phyloP scores from a whole-genome alignment of 1,140 invertebrate species.

The Achatina immaculata region DNA sequence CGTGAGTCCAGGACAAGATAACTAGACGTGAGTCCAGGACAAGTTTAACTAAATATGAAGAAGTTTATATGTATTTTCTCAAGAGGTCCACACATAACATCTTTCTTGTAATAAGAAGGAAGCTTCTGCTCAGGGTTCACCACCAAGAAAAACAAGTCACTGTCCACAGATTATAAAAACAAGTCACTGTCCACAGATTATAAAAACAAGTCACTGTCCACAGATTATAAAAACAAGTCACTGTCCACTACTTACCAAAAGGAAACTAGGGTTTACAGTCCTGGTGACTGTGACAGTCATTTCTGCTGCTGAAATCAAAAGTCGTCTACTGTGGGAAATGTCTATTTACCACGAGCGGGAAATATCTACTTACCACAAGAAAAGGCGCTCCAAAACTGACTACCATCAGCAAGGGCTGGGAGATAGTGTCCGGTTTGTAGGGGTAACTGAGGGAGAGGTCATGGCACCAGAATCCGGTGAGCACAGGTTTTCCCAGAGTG shows the following conservation, averaged over 20 bases:
- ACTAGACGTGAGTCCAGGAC: not conserved
- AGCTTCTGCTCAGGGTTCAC: not conserved
- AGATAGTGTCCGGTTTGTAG: conserved; percentile 30
- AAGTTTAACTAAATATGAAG: not conserved
- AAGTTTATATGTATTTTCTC: not conserved
- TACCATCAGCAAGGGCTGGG: not conserved
- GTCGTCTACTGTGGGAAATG: too few species aligned
- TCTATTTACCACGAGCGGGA: too few species aligned
- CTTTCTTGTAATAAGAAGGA: not conserved
- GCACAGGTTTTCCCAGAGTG: not conserved
- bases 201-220: too few species aligned
- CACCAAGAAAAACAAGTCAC: not conserved
- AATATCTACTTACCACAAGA: conserved; percentile 27
- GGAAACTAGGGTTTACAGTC: too few species aligned
- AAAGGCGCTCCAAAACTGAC: conserved; percentile 22
- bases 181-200: too few species aligned
- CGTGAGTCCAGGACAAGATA: too few species aligned
- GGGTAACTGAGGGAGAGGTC: conserved; percentile 17
- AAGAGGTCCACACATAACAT: not conserved
- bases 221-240: not conserved
- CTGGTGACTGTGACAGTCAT: too few species aligned
- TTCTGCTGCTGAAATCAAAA: too few species aligned
- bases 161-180: not conserved
- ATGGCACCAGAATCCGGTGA: conserved; percentile 28
- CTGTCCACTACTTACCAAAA: not conserved